Conservation (phyloP, 2,888 invertebrate genomes). For the Leptinotarsa juncta region DNA sequence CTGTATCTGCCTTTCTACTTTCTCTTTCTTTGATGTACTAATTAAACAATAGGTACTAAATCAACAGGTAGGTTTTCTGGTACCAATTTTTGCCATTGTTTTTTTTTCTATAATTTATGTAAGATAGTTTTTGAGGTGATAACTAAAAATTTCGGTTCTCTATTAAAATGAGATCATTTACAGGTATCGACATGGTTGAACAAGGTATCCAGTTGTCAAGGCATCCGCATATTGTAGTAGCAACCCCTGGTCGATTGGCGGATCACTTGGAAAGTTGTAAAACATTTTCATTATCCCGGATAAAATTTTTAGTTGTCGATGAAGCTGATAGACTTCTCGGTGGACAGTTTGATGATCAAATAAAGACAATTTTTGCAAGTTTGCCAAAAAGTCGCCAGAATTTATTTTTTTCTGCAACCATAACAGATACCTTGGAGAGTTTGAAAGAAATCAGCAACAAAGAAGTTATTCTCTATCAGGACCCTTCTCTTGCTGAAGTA, state of each 20-base stretch:
- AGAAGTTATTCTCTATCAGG: slow-evolving; percentile 74
- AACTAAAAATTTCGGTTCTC: background rate
- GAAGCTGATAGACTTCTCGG: slow-evolving; percentile 92
- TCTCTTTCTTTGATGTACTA: too few species aligned
- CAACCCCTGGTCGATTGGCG: slow-evolving; percentile 94
- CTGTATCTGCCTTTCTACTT: too few species aligned
- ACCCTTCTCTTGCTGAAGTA: slow-evolving; percentile 75
- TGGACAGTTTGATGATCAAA: slow-evolving; percentile 85
- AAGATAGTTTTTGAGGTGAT: too few species aligned
- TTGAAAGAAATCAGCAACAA: slow-evolving; percentile 73
- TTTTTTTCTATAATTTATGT: too few species aligned
- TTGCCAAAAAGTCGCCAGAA: slow-evolving; percentile 87
- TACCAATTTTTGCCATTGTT: too few species aligned
- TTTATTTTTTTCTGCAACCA: slow-evolving; percentile 94
- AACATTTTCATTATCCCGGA: slow-evolving; percentile 81
- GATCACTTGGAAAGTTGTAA: slow-evolving; percentile 92
- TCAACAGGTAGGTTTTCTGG: too few species aligned
- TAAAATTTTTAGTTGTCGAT: slow-evolving; percentile 92
- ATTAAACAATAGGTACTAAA: too few species aligned
- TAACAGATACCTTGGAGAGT: slow-evolving; percentile 84
- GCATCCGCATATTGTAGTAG: slow-evolving; percentile 93
- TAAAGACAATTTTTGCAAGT: slow-evolving; percentile 81
- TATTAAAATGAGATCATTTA: slow-evolving; percentile 21
- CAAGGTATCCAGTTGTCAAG: slow-evolving; percentile 87
- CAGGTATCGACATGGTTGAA: slow-evolving; percentile 88